These are phyloP conservation scores for Synodontis membranacea DNA, from an alignment of 2,113 vertebrate genomes.

Conservation along the genomic window DNA sequence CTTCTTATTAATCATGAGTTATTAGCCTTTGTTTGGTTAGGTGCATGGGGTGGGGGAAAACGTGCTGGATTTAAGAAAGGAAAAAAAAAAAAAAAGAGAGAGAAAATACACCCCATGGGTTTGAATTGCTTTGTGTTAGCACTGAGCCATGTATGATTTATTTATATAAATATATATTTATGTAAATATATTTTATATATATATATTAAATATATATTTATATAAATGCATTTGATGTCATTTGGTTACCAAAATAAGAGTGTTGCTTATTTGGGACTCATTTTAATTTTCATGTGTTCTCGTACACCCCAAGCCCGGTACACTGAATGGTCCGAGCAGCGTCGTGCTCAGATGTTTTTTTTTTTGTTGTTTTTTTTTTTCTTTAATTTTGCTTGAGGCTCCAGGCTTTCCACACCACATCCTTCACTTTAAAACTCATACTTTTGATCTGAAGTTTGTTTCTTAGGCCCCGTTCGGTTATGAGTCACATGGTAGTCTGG, in stretches of 20 bases:
- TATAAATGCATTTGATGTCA: not conserved
- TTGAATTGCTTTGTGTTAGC: not conserved
- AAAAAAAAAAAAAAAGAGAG: not conserved
- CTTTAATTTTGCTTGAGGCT: not conserved
- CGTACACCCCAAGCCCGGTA: not conserved
- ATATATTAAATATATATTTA: too few species aligned
- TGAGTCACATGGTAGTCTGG: constrained; percentile 44
- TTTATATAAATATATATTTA: too few species aligned
- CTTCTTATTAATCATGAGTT: constrained; percentile 21
- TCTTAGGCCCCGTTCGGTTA: constrained; percentile 17
- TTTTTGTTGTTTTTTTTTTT: too few species aligned
- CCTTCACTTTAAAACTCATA: constrained; percentile 33
- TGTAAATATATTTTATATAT: too few species aligned
- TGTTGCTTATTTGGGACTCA: constrained; percentile 9
- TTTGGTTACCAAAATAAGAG: not conserved
- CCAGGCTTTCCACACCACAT: constrained; percentile 43
- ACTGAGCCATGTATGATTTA: not conserved
- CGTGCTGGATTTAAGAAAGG: not conserved
- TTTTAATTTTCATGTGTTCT: not conserved
- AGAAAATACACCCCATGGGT: not conserved
- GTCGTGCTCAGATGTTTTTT: constrained; percentile 13
- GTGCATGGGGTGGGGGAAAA: constrained; percentile 5
- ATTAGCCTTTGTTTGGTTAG: constrained; percentile 35
- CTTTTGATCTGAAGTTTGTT: constrained; percentile 47
- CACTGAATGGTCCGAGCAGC: not conserved